Base-by-base conservation (phyloP, 1,140 invertebrate genomes). In the Meloidogyne exigua region DNA sequence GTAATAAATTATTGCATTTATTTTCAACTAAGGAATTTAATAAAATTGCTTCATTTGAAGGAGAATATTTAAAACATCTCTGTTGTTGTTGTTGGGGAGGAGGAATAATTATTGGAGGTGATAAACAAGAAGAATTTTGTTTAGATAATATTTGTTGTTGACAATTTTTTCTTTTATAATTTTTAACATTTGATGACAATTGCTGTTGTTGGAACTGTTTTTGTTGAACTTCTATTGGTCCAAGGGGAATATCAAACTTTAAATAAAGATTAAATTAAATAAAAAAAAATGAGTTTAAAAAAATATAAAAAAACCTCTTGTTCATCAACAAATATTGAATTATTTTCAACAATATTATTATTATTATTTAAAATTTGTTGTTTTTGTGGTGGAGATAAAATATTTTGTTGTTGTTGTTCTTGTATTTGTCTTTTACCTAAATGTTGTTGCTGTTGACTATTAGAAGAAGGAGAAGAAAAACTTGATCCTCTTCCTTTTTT, bases 31-130 rank as follows among this genome's bases (percentile, higher is more conserved):
- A 57, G 21, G 49, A 57, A 57, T 57, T 57, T 57, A 57, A 57
- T 57, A 57, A 57, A 57, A 57, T 57, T n/a, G 49, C 49, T 57
- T 57, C 49, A 57, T 57, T 57, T 57, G 18, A 57, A 9, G 49
- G 49, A 9, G 18, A n/a, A n/a, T 5, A 57, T n/a, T n/a, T n/a
- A 57, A n/a, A n/a, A n/a, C 7, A 9, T 57, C 21, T 18, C 9
- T n/a, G 18, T 57, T 57, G 49, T 57, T 57, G 49, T 57, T 57
- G 49, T 18, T 49, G 44, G 2, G 12, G 15, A n/a, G n/a, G n/a
- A 57, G 49, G 49, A 57, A 57, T 57, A n/a, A n/a, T 57, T 57
- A 57, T 57, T 57, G 49, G 49, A n/a, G 49, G 49, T n/a, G 49
- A 57, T n/a, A 57, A n/a, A 57, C 18, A n/a, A n/a, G 49, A 57